Evolutionary conservation across 2,113 vertebrate genomes (phyloP).

Genomic region (Cololabis saira): DNA sequence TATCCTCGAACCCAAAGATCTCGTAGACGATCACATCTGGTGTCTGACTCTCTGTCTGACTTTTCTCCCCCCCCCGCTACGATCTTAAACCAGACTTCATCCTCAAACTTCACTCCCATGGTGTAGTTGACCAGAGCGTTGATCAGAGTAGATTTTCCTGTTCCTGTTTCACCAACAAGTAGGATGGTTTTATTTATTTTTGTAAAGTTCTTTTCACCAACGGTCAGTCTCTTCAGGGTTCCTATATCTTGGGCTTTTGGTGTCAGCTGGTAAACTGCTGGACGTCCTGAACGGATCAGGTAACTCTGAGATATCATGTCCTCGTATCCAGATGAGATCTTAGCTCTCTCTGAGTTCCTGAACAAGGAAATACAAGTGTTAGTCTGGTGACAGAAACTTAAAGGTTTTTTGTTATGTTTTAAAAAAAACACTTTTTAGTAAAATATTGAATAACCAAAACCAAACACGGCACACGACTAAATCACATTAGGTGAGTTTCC

Average conservation of each 20-base stretch:
- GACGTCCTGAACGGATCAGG: neutral
- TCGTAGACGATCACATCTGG: conserved; percentile 1
- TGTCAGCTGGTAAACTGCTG: neutral
- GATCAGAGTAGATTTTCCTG: conserved; percentile 39
- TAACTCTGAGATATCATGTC: neutral
- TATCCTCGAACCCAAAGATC: neutral
- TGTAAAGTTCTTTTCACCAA: neutral
- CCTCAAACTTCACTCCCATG: too few relatives aligned
- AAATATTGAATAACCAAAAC: too few relatives aligned
- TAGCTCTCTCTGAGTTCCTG: too few relatives aligned
- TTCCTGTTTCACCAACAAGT: conserved; percentile 11
- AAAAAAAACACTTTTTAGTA: too few relatives aligned
- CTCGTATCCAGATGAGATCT: neutral
- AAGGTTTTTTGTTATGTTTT: too few relatives aligned
- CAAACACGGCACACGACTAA: too few relatives aligned
- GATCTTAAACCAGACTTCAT: neutral
- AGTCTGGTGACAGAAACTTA: too few relatives aligned
- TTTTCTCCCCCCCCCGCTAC: neutral
- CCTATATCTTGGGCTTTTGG: neutral
- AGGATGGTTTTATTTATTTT: conserved; percentile 7
- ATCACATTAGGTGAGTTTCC: too few relatives aligned
- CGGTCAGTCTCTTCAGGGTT: neutral
- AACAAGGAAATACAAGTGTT: neutral
- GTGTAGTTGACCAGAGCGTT: conserved; percentile 5
- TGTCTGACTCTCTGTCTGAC: neutral